Evolutionary conservation across 2,888 invertebrate genomes (phyloP), one percentile per base, ranked within the genome.

Genomic region (Caenorhabditis sp.): DNA sequence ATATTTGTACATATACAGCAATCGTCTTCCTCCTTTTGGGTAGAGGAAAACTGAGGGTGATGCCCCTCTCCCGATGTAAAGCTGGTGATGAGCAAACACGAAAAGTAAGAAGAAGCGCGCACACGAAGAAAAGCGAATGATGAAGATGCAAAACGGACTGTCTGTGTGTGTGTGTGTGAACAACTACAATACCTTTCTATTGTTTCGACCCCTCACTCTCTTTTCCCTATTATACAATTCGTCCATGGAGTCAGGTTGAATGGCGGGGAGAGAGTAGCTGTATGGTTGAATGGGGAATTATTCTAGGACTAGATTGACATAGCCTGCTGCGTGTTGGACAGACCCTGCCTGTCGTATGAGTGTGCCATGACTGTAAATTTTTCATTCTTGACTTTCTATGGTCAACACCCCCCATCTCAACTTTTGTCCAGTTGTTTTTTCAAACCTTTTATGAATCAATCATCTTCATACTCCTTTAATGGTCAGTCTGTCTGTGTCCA

Each of bases 21-120:
- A 10, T 22, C 22, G 14, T 22, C 35, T 41, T 14, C 38, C 16
- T 59, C 8, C 35, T 8, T 35, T 38, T n/a, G 56, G 26, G 14
- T 35, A n/a, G 16, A 47, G 47, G 19, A 22, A 49, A 49, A 8
- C 49, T 19, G 19, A 26, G 54, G 54, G 8, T 26, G 54, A 54
- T 54, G 54, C 69, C n/a, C 49, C 49, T n/a, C n/a, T 47, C 14
- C 41, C 61, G 19, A 64, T 80, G 73, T 70, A 79, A 79, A 79
- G 70, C 79, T 70, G 79, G 70, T 61, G 79, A 79, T 79, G 79
- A 79, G 79, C 79, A 79, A 79, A 79, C 64, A 79, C 44, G 19
- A 59, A 61, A 73, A 73, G 63, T 64, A 64, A 70, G 74, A 74
- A 74, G 74, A 54, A 73, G 73, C 73, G 75, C 51, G 73, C 68